These are phyloP conservation scores for Turnix velox DNA, from an alignment of 2,113 vertebrate species.

Conservation along the genomic window DNA sequence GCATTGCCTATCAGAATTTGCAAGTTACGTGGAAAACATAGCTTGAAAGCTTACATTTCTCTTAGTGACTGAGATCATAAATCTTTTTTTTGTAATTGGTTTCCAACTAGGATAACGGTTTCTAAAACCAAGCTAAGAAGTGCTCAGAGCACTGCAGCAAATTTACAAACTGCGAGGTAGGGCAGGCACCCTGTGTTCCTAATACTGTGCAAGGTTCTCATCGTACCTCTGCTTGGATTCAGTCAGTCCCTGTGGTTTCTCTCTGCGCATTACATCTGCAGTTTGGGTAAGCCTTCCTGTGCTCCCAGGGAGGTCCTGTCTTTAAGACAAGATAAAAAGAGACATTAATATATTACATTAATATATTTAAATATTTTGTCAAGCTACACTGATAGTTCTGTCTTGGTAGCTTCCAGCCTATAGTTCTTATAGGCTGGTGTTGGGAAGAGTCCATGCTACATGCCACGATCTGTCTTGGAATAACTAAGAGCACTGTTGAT, in stretches of 20 bases:
- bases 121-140: neutral
- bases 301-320: neutral
- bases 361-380: neutral
- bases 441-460: neutral
- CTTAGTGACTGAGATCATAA: neutral
- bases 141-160: neutral
- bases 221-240: neutral
- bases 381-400: neutral
- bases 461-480: neutral
- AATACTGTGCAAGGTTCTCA: neutral
- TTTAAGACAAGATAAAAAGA: neutral
- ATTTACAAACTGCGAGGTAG: neutral
- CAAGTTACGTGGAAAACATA: neutral
- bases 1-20: neutral
- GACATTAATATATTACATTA: neutral
- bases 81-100: neutral
- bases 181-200: neutral
- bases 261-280: neutral
- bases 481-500: neutral
- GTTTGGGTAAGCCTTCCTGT: neutral
- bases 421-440: neutral
- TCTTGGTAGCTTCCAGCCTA: neutral
- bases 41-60: neutral
- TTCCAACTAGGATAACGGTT: neutral
- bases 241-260: neutral